phyloP scores from a whole-genome alignment of 2,888 invertebrate genomes.

The Peribatodes rhomboidaria region DNA sequence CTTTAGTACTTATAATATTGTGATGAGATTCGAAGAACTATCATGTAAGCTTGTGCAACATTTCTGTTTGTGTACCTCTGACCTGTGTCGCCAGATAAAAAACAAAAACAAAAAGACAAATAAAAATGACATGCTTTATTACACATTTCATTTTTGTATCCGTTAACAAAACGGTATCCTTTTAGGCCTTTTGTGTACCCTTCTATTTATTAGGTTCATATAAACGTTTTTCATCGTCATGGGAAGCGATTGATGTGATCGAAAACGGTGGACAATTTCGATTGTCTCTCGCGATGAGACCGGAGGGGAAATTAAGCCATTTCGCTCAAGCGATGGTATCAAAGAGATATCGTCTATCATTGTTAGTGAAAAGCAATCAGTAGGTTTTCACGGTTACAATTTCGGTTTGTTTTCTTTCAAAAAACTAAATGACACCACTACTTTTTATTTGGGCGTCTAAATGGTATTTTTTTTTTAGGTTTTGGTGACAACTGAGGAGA shows the following conservation, averaged over 20 bases:
- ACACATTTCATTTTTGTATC: conserved; percentile 8
- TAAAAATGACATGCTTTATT: neutral
- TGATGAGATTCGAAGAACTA: neutral
- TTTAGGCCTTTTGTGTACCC: conserved; percentile 7
- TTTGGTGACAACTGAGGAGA: no score
- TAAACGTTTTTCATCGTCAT: conserved; percentile 18
- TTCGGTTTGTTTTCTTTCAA: conserved; percentile 4
- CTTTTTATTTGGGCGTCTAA: no score
- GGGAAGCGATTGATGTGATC: conserved; percentile 25
- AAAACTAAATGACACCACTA: neutral
- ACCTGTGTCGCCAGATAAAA: neutral
- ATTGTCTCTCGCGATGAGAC: conserved; percentile 24
- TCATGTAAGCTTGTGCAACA: neutral
- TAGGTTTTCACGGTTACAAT: conserved; percentile 7
- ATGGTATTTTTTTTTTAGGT: no score
- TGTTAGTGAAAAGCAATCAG: conserved; percentile 23
- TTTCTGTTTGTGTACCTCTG: neutral
- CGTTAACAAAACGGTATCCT: neutral
- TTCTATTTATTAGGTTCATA: conserved; percentile 18
- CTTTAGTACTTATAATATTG: no score
- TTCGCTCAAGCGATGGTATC: conserved; percentile 34
- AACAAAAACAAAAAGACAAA: no score
- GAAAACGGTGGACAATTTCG: conserved; percentile 21
- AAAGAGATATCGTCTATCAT: conserved; percentile 31
- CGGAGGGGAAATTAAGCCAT: conserved; percentile 37